Evolutionary conservation across 1,140 invertebrate genomes (phyloP), one percentile per base, ranked within the genome.

Genomic region (Planococcus citri): DNA sequence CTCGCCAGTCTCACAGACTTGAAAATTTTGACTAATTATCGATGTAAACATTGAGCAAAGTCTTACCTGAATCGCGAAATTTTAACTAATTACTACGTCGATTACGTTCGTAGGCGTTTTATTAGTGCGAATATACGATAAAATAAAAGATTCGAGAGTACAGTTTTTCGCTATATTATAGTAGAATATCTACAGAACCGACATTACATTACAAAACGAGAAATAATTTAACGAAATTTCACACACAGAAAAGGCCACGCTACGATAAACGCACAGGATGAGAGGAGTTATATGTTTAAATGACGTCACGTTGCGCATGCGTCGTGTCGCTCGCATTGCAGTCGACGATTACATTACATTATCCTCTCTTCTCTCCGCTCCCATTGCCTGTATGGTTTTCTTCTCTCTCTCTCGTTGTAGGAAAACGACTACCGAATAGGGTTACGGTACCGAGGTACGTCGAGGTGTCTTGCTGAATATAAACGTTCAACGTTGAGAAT

Each of bases 181-280:
- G n/a, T n/a, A n/a, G n/a, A n/a, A n/a, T n/a, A n/a, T n/a, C n/a
- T n/a, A n/a, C n/a, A n/a, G n/a, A 14, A 51, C 41, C 41, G 41
- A 51, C 10, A 51, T 51, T 51, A 51, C n/a, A 51, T 51, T 51
- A 51, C 41, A 20, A 37, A 51, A 51, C 41, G 41, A 51, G 41
- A 51, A 51, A 51, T 51, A 51, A 51, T 51, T 51, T 51, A 51
- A 51, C 41, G 17, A 17, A 51, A 51, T 51, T 51, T 51, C 17
- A 51, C n/a, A 51, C n/a, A 51, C 41, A 51, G 41, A 51, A 51
- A 51, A 51, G 41, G 41, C 41, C 41, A 51, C 41, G 41, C 41
- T 51, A 51, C n/a, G 41, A 51, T 20, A 51, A 51, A 51, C 41
- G 41, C 41, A 51, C 41, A 51, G 41, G 41, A 51, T 51, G 41